phyloP scores from a whole-genome alignment of 2,888 invertebrate genomes.

The Clitarchus hookeri region DNA sequence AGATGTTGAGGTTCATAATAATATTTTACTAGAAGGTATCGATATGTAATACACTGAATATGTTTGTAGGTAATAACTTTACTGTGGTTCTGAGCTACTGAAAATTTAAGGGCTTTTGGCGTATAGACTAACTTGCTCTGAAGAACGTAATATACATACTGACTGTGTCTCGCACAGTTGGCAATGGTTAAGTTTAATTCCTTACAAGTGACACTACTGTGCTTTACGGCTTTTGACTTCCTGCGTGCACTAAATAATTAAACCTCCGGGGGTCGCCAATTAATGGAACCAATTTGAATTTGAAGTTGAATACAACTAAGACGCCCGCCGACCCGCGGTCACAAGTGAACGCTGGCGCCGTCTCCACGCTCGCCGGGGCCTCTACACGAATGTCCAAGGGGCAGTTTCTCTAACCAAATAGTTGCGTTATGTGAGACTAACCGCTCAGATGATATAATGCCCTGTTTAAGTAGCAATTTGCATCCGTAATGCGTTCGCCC shows the following conservation, averaged over 20 bases:
- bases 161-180: no score
- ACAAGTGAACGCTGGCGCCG: not conserved
- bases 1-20: no score
- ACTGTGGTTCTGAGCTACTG: no score
- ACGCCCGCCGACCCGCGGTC: not conserved
- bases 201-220: no score
- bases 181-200: no score
- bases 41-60: no score
- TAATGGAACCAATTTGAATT: not conserved
- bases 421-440: not conserved
- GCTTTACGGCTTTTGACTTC: no score
- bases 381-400: not conserved
- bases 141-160: no score
- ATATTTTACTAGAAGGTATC: no score
- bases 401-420: not conserved
- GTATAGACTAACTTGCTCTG: no score
- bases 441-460: constrained; percentile 6
- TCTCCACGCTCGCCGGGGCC: not conserved
- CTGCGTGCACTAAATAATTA: not conserved
- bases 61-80: no score
- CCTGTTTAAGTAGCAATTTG: not conserved
- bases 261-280: not conserved
- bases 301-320: not conserved
- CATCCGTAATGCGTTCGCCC: constrained; percentile 9
- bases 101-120: no score